These are phyloP conservation scores for Marronus borbonicus DNA, from an alignment of 2,888 invertebrate species.

Conservation along the genomic window DNA sequence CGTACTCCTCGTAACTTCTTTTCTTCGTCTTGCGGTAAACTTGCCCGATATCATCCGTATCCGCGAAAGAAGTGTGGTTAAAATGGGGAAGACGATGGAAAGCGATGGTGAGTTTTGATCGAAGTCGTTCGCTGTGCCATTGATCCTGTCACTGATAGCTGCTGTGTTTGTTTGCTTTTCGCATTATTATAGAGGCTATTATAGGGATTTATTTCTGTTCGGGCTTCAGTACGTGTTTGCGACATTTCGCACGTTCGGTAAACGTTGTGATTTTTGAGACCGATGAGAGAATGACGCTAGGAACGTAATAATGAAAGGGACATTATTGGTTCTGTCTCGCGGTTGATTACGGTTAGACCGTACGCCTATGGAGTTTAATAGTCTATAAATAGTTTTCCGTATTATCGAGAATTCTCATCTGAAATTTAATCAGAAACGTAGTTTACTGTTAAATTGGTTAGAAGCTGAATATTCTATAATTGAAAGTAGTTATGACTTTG, in stretches of 20 bases:
- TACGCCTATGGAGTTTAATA: neutral
- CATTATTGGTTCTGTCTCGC: neutral
- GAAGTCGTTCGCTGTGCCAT: neutral
- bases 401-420: neutral
- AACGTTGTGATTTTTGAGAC: neutral
- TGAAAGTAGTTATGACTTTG: too few species aligned
- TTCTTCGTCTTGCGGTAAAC: constrained; percentile 7
- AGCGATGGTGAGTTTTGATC: constrained; percentile 40
- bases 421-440: too few species aligned
- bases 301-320: constrained; percentile 1
- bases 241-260: constrained; percentile 28
- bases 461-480: too few species aligned
- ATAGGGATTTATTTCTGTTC: constrained; percentile 2
- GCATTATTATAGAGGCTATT: constrained; percentile 16
- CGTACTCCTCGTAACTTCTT: constrained; percentile 24
- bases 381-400: neutral
- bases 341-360: neutral
- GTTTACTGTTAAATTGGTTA: too few species aligned
- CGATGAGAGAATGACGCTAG: too few species aligned
- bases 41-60: neutral
- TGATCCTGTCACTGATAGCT: neutral
- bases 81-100: constrained; percentile 9
- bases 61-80: constrained; percentile 3
- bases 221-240: constrained; percentile 14
- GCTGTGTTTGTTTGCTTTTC: constrained; percentile 16